phyloP scores from a whole-genome alignment of 2,888 invertebrate genomes.

The Drosophila anceps region DNA sequence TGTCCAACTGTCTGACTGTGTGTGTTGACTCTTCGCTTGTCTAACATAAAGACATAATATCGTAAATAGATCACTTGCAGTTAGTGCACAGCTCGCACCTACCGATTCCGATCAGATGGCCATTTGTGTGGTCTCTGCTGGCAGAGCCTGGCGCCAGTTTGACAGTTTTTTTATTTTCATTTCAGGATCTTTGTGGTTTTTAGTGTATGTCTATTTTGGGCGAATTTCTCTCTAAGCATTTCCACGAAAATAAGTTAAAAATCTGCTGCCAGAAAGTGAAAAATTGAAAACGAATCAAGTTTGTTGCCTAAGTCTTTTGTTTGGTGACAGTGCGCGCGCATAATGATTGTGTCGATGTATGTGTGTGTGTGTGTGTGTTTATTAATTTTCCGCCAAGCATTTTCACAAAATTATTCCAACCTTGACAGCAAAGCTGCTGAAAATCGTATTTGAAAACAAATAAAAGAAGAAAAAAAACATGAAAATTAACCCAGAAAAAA shows the following conservation, averaged over 20 bases:
- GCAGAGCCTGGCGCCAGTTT: constrained; percentile 69
- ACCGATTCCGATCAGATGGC: constrained; percentile 43
- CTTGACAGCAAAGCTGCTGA: constrained; percentile 82
- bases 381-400: constrained; percentile 79
- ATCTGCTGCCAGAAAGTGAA: constrained; percentile 23
- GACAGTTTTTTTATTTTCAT: constrained; percentile 53
- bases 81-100: constrained; percentile 60
- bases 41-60: constrained; percentile 75
- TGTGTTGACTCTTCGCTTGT: constrained; percentile 54
- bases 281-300: constrained; percentile 31
- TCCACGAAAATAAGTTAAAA: constrained; percentile 49
- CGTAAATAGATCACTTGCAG: constrained; percentile 77
- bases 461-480: constrained; percentile 34
- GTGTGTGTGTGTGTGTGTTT: constrained; percentile 51
- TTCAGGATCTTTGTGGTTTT: constrained; percentile 41
- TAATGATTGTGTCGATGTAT: constrained; percentile 47
- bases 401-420: constrained; percentile 82
- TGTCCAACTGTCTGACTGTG: constrained; percentile 12
- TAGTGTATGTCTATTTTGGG: not conserved
- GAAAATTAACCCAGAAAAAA: constrained; percentile 65
- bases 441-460: constrained; percentile 55
- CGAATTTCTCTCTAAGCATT: constrained; percentile 34
- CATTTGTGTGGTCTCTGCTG: constrained; percentile 59
- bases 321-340: constrained; percentile 36
- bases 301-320: constrained; percentile 70